Evolutionary conservation across 2,888 invertebrate species (phyloP).

Genomic region (Polylopha cassiicola): DNA sequence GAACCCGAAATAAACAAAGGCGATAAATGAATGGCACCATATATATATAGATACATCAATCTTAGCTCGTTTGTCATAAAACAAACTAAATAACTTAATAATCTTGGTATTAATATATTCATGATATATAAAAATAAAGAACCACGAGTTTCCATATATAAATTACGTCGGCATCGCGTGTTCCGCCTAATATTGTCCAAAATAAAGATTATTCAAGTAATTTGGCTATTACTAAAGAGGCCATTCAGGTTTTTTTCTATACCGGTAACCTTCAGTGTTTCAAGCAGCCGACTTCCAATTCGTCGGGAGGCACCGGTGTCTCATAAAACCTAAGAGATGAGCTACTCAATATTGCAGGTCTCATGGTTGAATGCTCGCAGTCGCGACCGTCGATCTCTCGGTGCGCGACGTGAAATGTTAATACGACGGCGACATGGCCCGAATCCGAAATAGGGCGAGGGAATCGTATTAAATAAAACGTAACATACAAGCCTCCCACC

Average conservation of each 20-base stretch:
- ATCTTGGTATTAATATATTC: slow-evolving; percentile 8
- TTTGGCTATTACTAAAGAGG: too few species aligned
- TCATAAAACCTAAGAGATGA: slow-evolving; percentile 30
- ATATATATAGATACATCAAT: too few species aligned
- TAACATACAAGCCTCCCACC: slow-evolving; percentile 14
- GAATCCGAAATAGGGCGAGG: slow-evolving; percentile 38
- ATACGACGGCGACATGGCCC: slow-evolving; percentile 35
- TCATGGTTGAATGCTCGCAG: slow-evolving; percentile 10
- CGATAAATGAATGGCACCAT: too few species aligned
- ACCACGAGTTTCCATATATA: too few species aligned
- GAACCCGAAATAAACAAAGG: background rate
- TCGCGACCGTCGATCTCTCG: slow-evolving; percentile 22
- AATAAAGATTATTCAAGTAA: too few species aligned
- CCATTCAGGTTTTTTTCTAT: too few species aligned
- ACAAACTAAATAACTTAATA: slow-evolving; percentile 18
- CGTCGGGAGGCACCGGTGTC: slow-evolving; percentile 1
- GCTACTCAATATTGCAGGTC: slow-evolving; percentile 33
- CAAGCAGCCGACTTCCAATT: slow-evolving; percentile 3
- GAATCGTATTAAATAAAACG: slow-evolving; percentile 40
- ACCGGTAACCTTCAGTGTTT: too few species aligned
- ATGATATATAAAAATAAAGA: slow-evolving; percentile 14
- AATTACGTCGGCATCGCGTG: too few species aligned
- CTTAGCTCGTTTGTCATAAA: slow-evolving; percentile 13
- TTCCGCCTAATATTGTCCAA: too few species aligned
- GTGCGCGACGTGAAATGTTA: slow-evolving; percentile 40